These are phyloP conservation scores for Dallia pectoralis DNA, from an alignment of 2,797 vertebrate genomes.

Conservation along the genomic window DNA sequence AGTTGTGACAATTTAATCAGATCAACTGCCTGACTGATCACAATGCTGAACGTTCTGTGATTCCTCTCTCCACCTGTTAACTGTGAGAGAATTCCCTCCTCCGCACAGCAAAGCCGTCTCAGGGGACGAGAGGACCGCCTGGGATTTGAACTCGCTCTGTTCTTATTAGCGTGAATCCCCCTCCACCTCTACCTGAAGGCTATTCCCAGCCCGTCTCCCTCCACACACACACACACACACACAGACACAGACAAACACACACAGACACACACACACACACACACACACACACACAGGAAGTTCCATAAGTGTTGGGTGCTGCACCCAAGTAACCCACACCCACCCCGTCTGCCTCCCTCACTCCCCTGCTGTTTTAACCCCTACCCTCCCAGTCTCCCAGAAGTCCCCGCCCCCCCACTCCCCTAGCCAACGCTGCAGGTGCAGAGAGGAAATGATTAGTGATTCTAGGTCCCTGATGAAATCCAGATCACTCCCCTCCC, in stretches of 20 bases:
- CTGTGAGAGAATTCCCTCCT: neutral
- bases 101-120: neutral
- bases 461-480: neutral
- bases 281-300: conserved; percentile 11
- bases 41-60: neutral
- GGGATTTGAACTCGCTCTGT: conserved; percentile 7
- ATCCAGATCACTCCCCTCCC: conserved; percentile 6
- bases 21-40: neutral
- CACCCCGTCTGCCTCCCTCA: neutral
- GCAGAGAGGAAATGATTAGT: conserved; percentile 9
- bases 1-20: neutral
- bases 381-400: neutral
- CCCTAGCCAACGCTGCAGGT: conserved; percentile 9
- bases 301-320: neutral
- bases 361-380: neutral
- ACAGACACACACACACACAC: too few species aligned
- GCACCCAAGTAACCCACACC: neutral
- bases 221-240: conserved; percentile 8
- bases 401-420: neutral
- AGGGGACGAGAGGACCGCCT: too few species aligned
- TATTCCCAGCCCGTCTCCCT: neutral
- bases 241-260: too few species aligned
- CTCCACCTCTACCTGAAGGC: neutral
- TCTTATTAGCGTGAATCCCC: conserved; percentile 7
- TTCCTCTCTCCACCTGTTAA: conserved; percentile 1